phyloP scores from a whole-genome alignment of 2,888 invertebrate species.

The Timandra comae region DNA sequence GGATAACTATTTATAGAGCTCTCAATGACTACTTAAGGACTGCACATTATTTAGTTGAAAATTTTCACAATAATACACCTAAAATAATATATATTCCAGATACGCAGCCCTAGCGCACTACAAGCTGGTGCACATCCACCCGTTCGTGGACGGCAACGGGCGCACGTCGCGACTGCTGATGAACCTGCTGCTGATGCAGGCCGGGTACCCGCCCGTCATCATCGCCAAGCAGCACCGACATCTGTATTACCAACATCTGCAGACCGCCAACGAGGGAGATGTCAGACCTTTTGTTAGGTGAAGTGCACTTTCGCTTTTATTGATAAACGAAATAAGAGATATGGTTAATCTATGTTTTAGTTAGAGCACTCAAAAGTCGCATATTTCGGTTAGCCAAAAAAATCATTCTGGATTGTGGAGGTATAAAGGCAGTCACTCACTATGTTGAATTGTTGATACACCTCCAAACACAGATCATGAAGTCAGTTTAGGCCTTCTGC shows the following conservation, averaged over 20 bases:
- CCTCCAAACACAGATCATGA: too few relatives aligned
- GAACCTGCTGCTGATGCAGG: slow-evolving; percentile 96
- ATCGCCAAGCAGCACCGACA: slow-evolving; percentile 91
- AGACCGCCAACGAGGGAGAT: slow-evolving; percentile 95
- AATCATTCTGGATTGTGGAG: too few relatives aligned
- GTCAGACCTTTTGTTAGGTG: slow-evolving; percentile 92
- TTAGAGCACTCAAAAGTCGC: too few relatives aligned
- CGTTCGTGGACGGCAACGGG: slow-evolving; percentile 97
- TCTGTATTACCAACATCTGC: slow-evolving; percentile 91
- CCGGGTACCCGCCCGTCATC: slow-evolving; percentile 97
- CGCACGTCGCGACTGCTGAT: slow-evolving; percentile 95
- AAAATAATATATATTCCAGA: too few relatives aligned
- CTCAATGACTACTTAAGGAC: too few relatives aligned
- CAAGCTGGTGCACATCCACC: slow-evolving; percentile 97
- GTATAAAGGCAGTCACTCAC: too few relatives aligned
- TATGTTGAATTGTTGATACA: too few relatives aligned
- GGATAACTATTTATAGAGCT: too few relatives aligned
- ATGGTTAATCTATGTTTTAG: neutral
- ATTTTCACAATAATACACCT: too few relatives aligned
- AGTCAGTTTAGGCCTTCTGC: too few relatives aligned
- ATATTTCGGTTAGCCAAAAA: too few relatives aligned
- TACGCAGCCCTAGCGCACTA: slow-evolving; percentile 98
- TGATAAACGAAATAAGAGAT: neutral
- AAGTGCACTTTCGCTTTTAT: neutral
- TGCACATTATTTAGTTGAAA: too few relatives aligned